Evolutionary conservation across 2,888 invertebrate genomes (phyloP), one percentile per base, ranked within the genome.

Genomic region (Drosophila eohydei): DNA sequence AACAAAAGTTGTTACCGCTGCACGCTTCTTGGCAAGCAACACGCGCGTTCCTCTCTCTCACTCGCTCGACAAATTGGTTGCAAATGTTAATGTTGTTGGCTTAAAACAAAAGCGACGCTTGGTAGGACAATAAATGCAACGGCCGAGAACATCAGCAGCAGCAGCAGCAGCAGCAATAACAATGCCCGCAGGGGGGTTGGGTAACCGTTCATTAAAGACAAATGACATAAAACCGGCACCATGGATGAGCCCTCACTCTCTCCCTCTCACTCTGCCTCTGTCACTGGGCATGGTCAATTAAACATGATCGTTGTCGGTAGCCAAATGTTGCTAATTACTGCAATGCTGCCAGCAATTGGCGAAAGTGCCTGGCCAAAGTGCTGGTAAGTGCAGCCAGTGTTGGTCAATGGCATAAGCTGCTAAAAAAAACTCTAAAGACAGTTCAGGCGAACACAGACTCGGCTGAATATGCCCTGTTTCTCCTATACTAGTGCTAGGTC

Each of bases 241-340:
- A 71, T 48, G 56, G 60, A 52, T 70, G 52, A 30, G 34, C 48
- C 41, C 63, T 52, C 60, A 26, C 28, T 11, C 51, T 32, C 28
- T 11, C 26, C 30, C 36, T 8, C 16, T 21, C 61, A 16, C 28
- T 21, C 36, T 60, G 14, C 32, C 52, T 40, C 43, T 58, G 43
- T 52, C 38, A 32, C 30, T 52, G 71, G 55, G 52, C 72, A 90
- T 86, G 91, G 83, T 91, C 91, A 91, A 91, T 91, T 91, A 90
- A 91, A 90, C 90, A 80, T 81, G 84, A 83, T 83, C 80, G 83
- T 85, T 90, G 87, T 81, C 83, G 74, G 75, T 81, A 74, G 72
- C 71, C 71, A 78, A 82, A 79, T 79, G 82, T 72, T 80, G 86
- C 88, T 87, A 84, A 84, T 84, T 88, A 81, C 73, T 72, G 43